phyloP scores from a whole-genome alignment of 2,888 invertebrate genomes.

The Chalcis sispes region DNA sequence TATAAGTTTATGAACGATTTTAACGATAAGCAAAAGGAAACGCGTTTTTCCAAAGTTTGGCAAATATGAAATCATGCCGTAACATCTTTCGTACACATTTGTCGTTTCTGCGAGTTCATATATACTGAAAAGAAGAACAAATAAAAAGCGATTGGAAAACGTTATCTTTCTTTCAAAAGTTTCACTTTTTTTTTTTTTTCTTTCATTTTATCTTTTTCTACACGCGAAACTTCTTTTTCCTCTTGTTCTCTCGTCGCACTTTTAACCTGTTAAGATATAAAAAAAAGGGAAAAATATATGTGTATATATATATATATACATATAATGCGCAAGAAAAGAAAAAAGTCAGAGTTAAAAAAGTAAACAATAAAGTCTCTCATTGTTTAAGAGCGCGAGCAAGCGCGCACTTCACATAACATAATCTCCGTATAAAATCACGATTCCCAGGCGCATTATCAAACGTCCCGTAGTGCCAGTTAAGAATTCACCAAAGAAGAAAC shows the following conservation, averaged over 20 bases:
- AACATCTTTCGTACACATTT: neutral
- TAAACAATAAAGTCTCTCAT: slow-evolving; percentile 41
- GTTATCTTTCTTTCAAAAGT: neutral
- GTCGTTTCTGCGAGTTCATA: neutral
- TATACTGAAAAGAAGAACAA: neutral
- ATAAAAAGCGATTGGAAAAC: slow-evolving; percentile 6
- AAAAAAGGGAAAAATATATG: neutral
- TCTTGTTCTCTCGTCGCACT: too few species aligned
- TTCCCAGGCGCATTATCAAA: slow-evolving; percentile 52
- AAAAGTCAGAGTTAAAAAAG: neutral
- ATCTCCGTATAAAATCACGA: slow-evolving; percentile 48
- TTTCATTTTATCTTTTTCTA: too few species aligned
- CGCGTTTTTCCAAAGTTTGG: too few species aligned
- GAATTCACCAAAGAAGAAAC: slow-evolving; percentile 36
- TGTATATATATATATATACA: neutral
- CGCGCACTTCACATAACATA: too few species aligned
- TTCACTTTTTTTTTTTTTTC: neutral
- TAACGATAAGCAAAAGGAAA: too few species aligned
- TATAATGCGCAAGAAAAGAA: neutral
- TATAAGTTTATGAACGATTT: too few species aligned
- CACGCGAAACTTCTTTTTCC: neutral
- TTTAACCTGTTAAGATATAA: too few species aligned
- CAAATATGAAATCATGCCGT: neutral
- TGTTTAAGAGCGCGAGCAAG: slow-evolving; percentile 12
- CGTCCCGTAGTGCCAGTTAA: slow-evolving; percentile 18